Percentiles rank a stretch among this genome's conserved stretches.
These are phyloP conservation scores for Meriones psammophilus DNA, from an alignment of 2,797 vertebrate species.

Conservation along the genomic window DNA sequence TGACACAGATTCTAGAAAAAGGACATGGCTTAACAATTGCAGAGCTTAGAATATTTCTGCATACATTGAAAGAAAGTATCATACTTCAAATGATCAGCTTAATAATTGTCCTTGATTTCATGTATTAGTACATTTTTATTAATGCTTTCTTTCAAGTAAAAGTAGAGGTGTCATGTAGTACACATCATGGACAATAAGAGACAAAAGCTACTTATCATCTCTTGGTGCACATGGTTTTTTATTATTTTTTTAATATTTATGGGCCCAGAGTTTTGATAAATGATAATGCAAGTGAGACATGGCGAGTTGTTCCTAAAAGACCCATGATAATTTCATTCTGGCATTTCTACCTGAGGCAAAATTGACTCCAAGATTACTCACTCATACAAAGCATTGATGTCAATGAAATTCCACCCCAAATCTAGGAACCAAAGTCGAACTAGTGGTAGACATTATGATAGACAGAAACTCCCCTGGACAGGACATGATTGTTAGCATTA, in stretches of 20 bases:
- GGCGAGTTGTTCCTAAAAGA: not conserved
- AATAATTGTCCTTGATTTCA: not conserved
- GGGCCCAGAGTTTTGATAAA: conserved; percentile 26
- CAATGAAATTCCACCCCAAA: not conserved
- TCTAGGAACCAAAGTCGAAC: not conserved
- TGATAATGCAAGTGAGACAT: not conserved
- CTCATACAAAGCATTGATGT: conserved; percentile 13
- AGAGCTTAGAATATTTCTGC: conserved; percentile 38
- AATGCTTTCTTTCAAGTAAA: conserved; percentile 38
- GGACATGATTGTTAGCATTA: not conserved
- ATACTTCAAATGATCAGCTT: not conserved
- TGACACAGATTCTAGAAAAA: conserved; percentile 67
- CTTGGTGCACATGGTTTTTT: not conserved
- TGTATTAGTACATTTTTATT: not conserved
- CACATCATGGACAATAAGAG: not conserved
- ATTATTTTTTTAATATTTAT: not conserved
- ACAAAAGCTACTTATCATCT: conserved; percentile 1
- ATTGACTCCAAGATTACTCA: not conserved
- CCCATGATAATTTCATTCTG: conserved; percentile 61
- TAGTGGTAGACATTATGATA: not conserved
- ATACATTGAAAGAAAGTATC: conserved; percentile 30
- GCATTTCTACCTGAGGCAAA: conserved; percentile 59
- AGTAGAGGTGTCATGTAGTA: not conserved
- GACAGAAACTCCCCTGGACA: not conserved
- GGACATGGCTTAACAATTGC: not conserved